Evolutionary conservation across 1,140 invertebrate genomes (phyloP), one percentile per base, ranked within the genome.

Genomic region (Megalopta genalis): DNA sequence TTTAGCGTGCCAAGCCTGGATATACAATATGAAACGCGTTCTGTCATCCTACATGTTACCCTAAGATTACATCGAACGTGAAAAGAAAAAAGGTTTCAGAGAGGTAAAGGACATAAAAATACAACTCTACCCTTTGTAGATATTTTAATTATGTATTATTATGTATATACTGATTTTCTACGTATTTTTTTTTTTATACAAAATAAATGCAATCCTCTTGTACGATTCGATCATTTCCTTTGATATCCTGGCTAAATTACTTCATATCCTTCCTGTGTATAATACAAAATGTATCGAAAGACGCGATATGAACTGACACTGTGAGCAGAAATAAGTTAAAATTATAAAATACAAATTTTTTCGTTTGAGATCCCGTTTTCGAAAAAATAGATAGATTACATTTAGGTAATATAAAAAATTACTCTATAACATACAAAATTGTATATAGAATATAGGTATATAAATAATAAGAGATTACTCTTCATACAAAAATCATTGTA

Each of bases 111-210:
- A 85, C 72, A 70, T 54, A 74, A 80, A 83, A 65, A 18, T 46
- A 79, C 77, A 85, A 46, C 42, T 83, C 81, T 82, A 82, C 82
- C 63, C 76, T 81, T 57, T 91, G 88, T 90, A 92, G 90, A 92
- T 90, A 91, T 87, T 80, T 88, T 86, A 87, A 85, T 83, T 85
- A 90, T 87, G 88, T 92, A 92, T 88, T 86, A 91, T 91, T 91
- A 89, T 92, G 90, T 91, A 91, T 89, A 91, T 91, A 90, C 75
- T 86, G 84, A 90, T 91, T 85, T 88, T 89, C 86, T 88, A 90
- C 85, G 54, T 16, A n/a, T n/a, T 65, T 60, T 77, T 84, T 87
- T 88, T 91, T 90, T 90, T 90, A 84, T 90, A 90, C 77, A 80
- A 88, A 91, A 89, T 88, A 89, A 88, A 90, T 23, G 77, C 85